Evolutionary conservation across 2,113 vertebrate genomes (phyloP), one percentile per base, ranked within the genome.

Genomic region (Phoenicopterus ruber): DNA sequence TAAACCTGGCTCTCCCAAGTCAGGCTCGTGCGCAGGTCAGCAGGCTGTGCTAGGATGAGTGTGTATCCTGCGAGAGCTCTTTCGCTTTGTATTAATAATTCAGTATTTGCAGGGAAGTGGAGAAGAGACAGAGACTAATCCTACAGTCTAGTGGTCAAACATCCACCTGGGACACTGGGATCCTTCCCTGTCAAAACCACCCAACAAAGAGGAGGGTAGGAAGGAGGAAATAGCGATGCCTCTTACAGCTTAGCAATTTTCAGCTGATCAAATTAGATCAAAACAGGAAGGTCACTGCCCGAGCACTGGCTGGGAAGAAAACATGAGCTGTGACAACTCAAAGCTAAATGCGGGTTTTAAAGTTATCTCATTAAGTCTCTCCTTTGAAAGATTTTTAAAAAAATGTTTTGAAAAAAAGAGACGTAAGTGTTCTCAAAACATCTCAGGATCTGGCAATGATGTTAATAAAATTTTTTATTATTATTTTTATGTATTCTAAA

Each of bases 51-150:
- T 69, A 31, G 57, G 24, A 13, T 4, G 22, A 92, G 14, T 14
- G 25, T 19, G 66, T 14, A 65, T 62, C 71, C 88, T 73, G 36
- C 9, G 90, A 95, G 66, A 95, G 62, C 54, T 92, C 58, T 70
- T 88, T 90, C 46, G 54, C 62, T 85, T 72, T 70, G 78, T 85
- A 88, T 96, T 86, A 94, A 96, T 95, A 95, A 97, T 94, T 94
- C 93, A 94, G 2, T 82, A 78, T 90, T 93, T 91, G 29, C 85
- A 90, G 88, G 71, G 67, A 95, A 79, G 62, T 25, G 34, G 58
- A 76, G 62, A 59, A 85, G 40, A 84, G 38, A 78, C 58, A 94
- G 73, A 90, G n/a, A 49, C 79, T 91, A 91, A 95, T 90, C 85
- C 87, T 65, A 93, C 78, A 96, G 93, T 61, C 91, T 82, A 65